phyloP scores from a whole-genome alignment of 1,140 invertebrate genomes.

The Atta colombica region DNA sequence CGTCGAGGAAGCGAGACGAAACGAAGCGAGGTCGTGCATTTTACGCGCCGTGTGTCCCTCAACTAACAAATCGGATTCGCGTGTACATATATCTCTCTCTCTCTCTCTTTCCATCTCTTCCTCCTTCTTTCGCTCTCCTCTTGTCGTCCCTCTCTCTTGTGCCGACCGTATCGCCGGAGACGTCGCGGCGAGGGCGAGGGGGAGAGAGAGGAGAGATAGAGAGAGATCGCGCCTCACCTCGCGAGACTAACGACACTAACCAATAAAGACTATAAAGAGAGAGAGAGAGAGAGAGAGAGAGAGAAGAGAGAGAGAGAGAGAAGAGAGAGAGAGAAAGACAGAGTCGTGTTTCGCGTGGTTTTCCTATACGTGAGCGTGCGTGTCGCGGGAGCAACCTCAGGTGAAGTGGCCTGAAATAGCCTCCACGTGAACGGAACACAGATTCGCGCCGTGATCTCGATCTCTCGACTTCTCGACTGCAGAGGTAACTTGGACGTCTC shows the following conservation, averaged over 20 bases:
- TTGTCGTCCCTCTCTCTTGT: conserved; percentile 37
- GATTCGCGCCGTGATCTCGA: background rate
- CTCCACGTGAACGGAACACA: background rate
- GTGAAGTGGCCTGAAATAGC: too few species aligned
- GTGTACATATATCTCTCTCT: conserved; percentile 39
- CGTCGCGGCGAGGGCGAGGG: conserved; percentile 37
- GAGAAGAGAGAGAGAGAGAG: conserved; percentile 28
- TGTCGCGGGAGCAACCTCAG: background rate
- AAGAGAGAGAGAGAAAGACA: background rate
- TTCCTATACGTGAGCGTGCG: background rate
- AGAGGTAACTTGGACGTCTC: background rate
- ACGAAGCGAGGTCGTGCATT: conserved; percentile 53
- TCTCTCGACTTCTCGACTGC: too few species aligned
- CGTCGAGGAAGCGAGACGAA: conserved; percentile 38
- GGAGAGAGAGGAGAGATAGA: conserved; percentile 34
- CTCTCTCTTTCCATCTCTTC: conserved; percentile 35
- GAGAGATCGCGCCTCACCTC: conserved; percentile 19
- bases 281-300: background rate
- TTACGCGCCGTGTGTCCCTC: conserved; percentile 54
- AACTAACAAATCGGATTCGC: conserved; percentile 66
- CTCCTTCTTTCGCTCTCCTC: conserved; percentile 56
- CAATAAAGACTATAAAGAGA: too few species aligned
- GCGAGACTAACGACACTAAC: background rate
- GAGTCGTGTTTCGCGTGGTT: background rate
- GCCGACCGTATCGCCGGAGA: conserved; percentile 37